Base-by-base conservation (phyloP, 2,797 vertebrate genomes). In the Sebastes dallii region DNA sequence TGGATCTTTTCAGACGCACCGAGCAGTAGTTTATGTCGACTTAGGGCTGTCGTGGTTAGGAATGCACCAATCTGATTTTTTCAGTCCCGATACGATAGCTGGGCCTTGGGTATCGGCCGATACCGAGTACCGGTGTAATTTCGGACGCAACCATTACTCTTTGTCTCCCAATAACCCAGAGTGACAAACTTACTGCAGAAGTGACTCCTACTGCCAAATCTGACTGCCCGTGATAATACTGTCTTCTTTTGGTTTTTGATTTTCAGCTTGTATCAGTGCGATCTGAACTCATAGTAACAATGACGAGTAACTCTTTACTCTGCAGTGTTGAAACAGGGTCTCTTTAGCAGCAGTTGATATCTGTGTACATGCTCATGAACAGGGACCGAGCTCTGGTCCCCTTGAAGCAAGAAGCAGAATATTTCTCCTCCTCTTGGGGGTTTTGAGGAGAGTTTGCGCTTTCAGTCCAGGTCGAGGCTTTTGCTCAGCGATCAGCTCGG, bases 261-360 rank as follows among this genome's bases (percentile, higher is more conserved):
- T 61, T 62, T 24, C 69, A 55, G 8, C 65, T 73, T 22, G 46
- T 55, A 46, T 78, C 64, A 74, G 80, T 75, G 72, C 25, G 42
- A 67, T 66, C n/a, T 39, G 79, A 86, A 82, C 62, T 46, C 10
- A 46, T 32, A 66, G 61, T 87, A 67, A 72, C 27, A 68, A 75
- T 73, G 76, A 77, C 3, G 66, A 82, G 78, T 64, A 68, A 46
- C n/a, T 72, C 34, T 85, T 75, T 77, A 77, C 71, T 88, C 75
- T 77, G 84, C 75, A 80, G 78, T 83, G 77, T 50, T 88, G 78
- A 80, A 79, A 66, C 86, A 42, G 73, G 66, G 70, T 86, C 75
- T 86, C 73, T 75, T 78, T 84, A 86, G 88, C 88, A 91, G 93
- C 89, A 76, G 81, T 46, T 70, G 66, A 80, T 71, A 62, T 78